Evolutionary conservation across 2,113 vertebrate species (phyloP), one percentile per base, ranked within the genome.

Genomic region (Oreochromis spilurus): DNA sequence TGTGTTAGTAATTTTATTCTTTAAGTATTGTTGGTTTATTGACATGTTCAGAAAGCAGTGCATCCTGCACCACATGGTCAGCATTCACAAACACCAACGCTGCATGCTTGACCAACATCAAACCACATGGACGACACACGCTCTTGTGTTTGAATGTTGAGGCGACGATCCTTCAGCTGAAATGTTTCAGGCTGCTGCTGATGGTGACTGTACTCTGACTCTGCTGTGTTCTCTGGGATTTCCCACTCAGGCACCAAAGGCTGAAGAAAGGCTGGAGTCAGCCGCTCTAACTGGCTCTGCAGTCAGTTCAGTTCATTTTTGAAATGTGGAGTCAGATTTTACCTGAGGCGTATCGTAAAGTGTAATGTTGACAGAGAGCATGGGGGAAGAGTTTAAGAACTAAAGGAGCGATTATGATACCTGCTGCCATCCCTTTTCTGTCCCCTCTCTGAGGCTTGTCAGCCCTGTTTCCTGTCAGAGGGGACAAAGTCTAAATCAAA

Each of bases 381-480:
- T n/a, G 45, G 81, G 78, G 81, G 55, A 40, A 52, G 82, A 54
- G 84, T 45, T 53, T 86, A 38, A 40, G 4, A 87, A 52, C 55
- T 83, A 26, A 80, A 89, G 19, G 84, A 83, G 40, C n/a, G 81
- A 93, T 84, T 86, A 84, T 54, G 62, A 88, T 82, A 70, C 34
- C 84, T 85, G 81, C 89, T 83, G 83, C 54, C 72, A 31, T 70
- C 26, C 34, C 34, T 29, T 29, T n/a, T 77, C 58, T 62, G 75
- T 5, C 53, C n/a, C 53, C 53, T 55, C 11, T 62, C 70, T 31
- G n/a, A 54, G n/a, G 9, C 9, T 54, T 24, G 6, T 31, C 24
- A 12, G 67, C 24, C 5, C 21, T 21, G 14, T 3, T 75, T 75
- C 17, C 70, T 29, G 5, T 77, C 70, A 77, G 43, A 50, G 17